Base-by-base conservation (phyloP, 2,113 vertebrate species). In the Callocephalon fimbriatum region DNA sequence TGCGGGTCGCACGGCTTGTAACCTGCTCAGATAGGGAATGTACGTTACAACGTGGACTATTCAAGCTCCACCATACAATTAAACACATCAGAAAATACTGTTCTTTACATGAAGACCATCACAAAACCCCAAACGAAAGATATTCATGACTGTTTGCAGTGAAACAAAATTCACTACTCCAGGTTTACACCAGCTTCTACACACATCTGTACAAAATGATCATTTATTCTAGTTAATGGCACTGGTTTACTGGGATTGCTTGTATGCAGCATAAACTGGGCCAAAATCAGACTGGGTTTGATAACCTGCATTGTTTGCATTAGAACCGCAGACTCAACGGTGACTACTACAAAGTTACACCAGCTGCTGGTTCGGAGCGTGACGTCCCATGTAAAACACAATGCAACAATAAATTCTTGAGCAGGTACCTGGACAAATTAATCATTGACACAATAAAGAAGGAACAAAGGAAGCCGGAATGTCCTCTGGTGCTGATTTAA, bases 1-100 rank as follows among this genome's bases (percentile, higher is more conserved):
- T 99, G 99, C 0, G 99, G 99, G 96, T 99, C 99, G 17, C 99
- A 99, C 1, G 99, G 99, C 86, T 99, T 99, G 97, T 99, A 99
- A 91, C 99, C 99, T 99, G 96, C 66, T 66, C 5, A 13, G 18
- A 90, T 5, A 92, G 78, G 95, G 51, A 94, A 70, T 0, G 7
- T 5, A 56, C 9, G 1, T 79, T 48, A 91, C 22, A 25, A 31
- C 12, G 26, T 2, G 54, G 42, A 35, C 37, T 51, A 38, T 40
- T 61, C 37, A 56, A 77, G n/a, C 27, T 90, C 38, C 44, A 82
- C 22, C 44, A 38, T 29, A 47, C 13, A 66, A 1, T 3, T 75
- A 42, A 7, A 35, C 6, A 74, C 16, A 54, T 7, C 53, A 81
- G 45, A 82, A 94, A 91, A 79, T 3, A 16, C 15, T 37, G 8